Conservation (phyloP, 2,888 invertebrate species). For the Tipula unca region DNA sequence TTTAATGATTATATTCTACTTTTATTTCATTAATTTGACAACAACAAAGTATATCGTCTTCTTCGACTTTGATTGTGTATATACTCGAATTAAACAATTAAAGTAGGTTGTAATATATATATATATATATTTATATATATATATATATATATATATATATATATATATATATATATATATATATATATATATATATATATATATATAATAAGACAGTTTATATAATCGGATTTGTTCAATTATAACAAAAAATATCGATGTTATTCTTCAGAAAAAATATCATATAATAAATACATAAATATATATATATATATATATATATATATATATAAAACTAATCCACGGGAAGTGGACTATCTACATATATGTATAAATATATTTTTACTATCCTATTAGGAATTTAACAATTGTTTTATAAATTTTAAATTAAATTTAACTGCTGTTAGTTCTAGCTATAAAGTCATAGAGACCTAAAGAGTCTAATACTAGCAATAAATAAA, state of each 20-base stretch:
- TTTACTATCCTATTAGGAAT: neutral
- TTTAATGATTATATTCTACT: neutral
- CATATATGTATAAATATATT: no score
- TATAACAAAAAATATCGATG: neutral
- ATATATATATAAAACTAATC: neutral
- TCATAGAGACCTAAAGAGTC: no score
- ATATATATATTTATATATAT: no score
- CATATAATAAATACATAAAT: neutral
- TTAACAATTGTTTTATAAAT: neutral
- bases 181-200: no score
- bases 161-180: no score
- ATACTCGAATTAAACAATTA: no score
- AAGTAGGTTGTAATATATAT: neutral
- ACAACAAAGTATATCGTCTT: neutral
- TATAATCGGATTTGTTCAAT: neutral
- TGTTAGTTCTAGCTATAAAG: neutral
- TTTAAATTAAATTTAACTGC: neutral
- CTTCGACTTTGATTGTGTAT: neutral
- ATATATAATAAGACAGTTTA: neutral
- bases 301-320: no score
- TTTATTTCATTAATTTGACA: neutral
- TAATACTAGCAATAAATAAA: neutral
- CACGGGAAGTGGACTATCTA: neutral
- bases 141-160: no score
- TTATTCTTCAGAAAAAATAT: neutral